These are phyloP conservation scores for Argyresthia goedartella DNA, from an alignment of 2,888 invertebrate species.

Conservation along the genomic window DNA sequence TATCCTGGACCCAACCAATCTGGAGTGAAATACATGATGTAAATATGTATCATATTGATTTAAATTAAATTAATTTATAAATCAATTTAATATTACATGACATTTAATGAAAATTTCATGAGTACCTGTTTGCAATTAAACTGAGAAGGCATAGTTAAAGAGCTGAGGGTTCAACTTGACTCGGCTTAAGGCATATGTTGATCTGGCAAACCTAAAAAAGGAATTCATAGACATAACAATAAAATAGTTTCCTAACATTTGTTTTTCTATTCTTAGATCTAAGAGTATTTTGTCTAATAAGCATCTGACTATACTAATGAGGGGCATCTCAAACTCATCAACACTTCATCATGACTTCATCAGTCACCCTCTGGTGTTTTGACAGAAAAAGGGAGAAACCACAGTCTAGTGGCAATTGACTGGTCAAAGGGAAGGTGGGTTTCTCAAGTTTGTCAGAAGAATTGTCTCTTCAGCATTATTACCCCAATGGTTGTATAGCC, in stretches of 20 bases:
- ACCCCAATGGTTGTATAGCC: slow-evolving; percentile 74
- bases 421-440: slow-evolving; percentile 62
- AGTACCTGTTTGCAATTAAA: slow-evolving; percentile 78
- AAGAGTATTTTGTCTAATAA: neutral
- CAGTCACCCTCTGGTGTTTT: slow-evolving; percentile 78
- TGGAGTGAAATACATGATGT: neutral
- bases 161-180: slow-evolving; percentile 84
- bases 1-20: too few relatives aligned
- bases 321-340: slow-evolving; percentile 71
- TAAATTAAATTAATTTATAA: neutral
- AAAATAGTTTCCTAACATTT: neutral
- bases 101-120: neutral
- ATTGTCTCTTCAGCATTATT: slow-evolving; percentile 65
- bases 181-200: slow-evolving; percentile 77
- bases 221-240: neutral
- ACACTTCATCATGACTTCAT: slow-evolving; percentile 76
- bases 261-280: neutral
- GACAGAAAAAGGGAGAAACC: slow-evolving; percentile 83
- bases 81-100: neutral
- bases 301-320: neutral
- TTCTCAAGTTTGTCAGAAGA: slow-evolving; percentile 57
- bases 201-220: slow-evolving; percentile 45
- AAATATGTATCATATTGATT: slow-evolving; percentile 9
- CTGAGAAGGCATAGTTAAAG: slow-evolving; percentile 84
- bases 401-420: slow-evolving; percentile 69